Conservation (phyloP, 1,140 invertebrate genomes). For the Lethrus apterus region DNA sequence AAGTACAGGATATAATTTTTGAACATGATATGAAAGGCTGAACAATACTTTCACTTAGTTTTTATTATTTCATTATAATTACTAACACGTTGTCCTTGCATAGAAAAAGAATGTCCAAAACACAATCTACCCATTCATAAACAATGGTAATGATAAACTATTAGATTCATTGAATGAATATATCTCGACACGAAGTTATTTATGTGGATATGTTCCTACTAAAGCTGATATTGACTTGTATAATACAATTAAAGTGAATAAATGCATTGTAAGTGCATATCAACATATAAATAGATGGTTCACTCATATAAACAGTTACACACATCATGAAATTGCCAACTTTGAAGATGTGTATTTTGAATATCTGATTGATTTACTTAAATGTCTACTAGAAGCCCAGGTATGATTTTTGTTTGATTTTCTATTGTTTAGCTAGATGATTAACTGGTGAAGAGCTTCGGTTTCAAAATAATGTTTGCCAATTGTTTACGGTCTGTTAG, state of each 20-base stretch:
- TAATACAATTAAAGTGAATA: constrained; percentile 36
- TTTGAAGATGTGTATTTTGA: not conserved
- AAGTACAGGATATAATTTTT: not conserved
- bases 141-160: too few species aligned
- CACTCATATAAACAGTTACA: constrained; percentile 52
- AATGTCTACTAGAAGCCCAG: constrained; percentile 22
- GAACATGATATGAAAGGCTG: not conserved
- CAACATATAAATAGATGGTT: constrained; percentile 51
- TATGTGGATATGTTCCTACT: constrained; percentile 48
- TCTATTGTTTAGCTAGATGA: constrained; percentile 20
- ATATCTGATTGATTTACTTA: constrained; percentile 3
- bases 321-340: constrained; percentile 39
- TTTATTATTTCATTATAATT: not conserved
- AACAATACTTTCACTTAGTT: not conserved
- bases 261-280: constrained; percentile 39
- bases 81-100: too few species aligned
- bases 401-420: constrained; percentile 25
- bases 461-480: constrained; percentile 5
- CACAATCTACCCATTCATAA: too few species aligned
- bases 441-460: not conserved
- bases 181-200: constrained; percentile 49
- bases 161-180: constrained; percentile 38
- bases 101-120: too few species aligned
- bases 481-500: constrained; percentile 19
- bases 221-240: constrained; percentile 46